phyloP scores from a whole-genome alignment of 2,888 invertebrate genomes.

The Imbricaverruca yamaguchii region DNA sequence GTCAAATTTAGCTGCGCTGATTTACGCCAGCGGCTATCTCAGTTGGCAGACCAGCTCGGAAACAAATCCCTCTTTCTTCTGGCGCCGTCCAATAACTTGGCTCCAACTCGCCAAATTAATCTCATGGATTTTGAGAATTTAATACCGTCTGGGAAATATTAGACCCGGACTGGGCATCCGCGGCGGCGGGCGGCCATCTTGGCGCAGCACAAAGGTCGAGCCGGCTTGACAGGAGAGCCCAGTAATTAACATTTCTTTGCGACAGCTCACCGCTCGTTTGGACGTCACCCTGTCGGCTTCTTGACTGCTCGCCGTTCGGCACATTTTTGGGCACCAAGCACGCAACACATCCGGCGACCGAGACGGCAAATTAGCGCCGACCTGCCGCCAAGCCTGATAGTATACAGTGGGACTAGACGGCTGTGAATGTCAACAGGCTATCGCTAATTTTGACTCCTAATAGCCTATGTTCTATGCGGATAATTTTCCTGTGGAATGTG shows the following conservation, averaged over 20 bases:
- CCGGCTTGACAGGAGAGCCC: background rate
- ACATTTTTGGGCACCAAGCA: background rate
- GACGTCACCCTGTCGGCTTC: background rate
- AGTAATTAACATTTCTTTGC: slow-evolving; percentile 20
- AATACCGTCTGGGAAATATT: slow-evolving; percentile 15
- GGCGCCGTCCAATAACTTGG: slow-evolving; percentile 13
- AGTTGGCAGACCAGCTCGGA: background rate
- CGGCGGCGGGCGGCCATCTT: background rate
- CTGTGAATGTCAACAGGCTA: too few relatives aligned
- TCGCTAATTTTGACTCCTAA: too few relatives aligned
- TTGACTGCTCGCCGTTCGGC: background rate
- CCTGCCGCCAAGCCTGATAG: too few relatives aligned
- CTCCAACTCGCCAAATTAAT: slow-evolving; percentile 18
- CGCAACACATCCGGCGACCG: background rate
- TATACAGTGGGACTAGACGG: too few relatives aligned
- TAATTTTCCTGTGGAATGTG: too few relatives aligned
- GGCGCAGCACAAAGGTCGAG: background rate
- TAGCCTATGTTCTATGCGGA: too few relatives aligned
- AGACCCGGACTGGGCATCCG: background rate
- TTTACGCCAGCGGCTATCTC: slow-evolving; percentile 1
- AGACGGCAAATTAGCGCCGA: too few relatives aligned
- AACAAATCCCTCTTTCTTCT: slow-evolving; percentile 21
- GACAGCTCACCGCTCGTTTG: background rate
- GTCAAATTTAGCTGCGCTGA: slow-evolving; percentile 19
- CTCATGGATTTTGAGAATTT: slow-evolving; percentile 19